Base-by-base conservation (phyloP, 2,888 invertebrate genomes). In the Drosophila vallismaia region DNA sequence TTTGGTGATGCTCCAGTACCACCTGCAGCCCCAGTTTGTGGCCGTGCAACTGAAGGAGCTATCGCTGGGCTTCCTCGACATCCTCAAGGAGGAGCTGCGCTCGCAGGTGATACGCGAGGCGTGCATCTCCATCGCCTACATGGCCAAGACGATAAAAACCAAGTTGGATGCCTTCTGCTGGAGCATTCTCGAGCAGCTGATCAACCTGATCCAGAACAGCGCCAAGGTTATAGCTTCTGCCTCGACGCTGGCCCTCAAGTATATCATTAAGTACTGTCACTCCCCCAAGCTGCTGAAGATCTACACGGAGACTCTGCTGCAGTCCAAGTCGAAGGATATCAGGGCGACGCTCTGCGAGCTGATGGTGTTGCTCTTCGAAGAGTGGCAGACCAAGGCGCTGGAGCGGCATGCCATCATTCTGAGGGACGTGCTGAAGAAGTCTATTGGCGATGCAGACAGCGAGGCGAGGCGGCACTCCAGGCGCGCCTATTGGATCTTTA, bases 221-320 rank as follows among this genome's bases (percentile, higher is more conserved):
- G 98, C 98, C 74, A 99, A 99, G 94, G 97, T 97, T 73, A 96
- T 99, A 91, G 96, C 98, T 5, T 96, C 97, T 0, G 96, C 98
- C 0, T 98, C 97, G 52, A 94, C 95, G 2, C 94, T 98, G 58
- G 95, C 97, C 75, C 94, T 98, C 38, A 95, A 96, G 53, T 98
- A 97, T 92, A 96, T 99, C 54, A 95, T 99, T 62, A 94, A 94
- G 89, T 94, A 96, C 91, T 96, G 96, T 5, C 97, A 97, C 89
- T 94, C 95, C 74, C 94, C 95, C 55, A 94, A 97, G 44, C 92
- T 97, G 42, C 93, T 98, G 48, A 96, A 97, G 26, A 95, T 96
- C 67, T 93, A 98, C 26, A 94, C 95, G 8, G 94, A 94, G 67
- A 95, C 95, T 83, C 93, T 97, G 77, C 94, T 94, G 71, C 94